Base-by-base conservation (phyloP, 2,888 invertebrate genomes). In the Lasioglossum calceatum region DNA sequence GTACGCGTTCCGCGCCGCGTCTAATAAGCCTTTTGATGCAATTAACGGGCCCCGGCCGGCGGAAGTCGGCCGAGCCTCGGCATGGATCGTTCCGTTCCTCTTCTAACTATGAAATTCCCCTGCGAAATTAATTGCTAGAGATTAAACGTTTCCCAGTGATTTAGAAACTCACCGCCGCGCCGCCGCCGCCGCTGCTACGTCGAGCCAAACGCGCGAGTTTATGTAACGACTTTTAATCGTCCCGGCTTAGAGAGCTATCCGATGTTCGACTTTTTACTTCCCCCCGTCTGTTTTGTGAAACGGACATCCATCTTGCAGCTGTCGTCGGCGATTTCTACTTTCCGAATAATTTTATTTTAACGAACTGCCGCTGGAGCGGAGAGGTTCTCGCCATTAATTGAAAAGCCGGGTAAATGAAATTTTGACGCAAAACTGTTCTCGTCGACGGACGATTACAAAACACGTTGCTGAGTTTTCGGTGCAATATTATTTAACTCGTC, bases 21-120 rank as follows among this genome's bases (percentile, higher is more conserved):
- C 79, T 85, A 85, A 85, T 79, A 85, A 85, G 85, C 54, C 64
- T 85, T 39, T 73, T 47, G 79, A 50, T 27, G 79, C 79, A 85
- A 85, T 85, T 85, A 85, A 79, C 76, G 36, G 76, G 61, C 27
- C 61, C 27, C n/a, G n/a, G 58, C 76, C 85, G 54, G 76, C 85
- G 85, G 85, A 85, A 85, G 85, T 79, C 70, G 70, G 19, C 39
- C 73, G 61, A 39, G 39, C 39, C 36, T n/a, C 44, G 14, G 42
- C 23, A n/a, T n/a, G 58, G 44, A 75, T 47, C 83, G 64, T 32
- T 39, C 32, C n/a, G 44, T 75, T 71, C 44, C 16, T 44, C 61
- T 36, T 8, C 67, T 7, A 72, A 64, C 61, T 64, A 75, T 44
- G 42, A 42, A 74, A 27, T 61, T 77, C 47, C 14, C 61, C 61